These are phyloP conservation scores for Mythimna pallens DNA, from an alignment of 2,888 invertebrate genomes.

Conservation along the genomic window DNA sequence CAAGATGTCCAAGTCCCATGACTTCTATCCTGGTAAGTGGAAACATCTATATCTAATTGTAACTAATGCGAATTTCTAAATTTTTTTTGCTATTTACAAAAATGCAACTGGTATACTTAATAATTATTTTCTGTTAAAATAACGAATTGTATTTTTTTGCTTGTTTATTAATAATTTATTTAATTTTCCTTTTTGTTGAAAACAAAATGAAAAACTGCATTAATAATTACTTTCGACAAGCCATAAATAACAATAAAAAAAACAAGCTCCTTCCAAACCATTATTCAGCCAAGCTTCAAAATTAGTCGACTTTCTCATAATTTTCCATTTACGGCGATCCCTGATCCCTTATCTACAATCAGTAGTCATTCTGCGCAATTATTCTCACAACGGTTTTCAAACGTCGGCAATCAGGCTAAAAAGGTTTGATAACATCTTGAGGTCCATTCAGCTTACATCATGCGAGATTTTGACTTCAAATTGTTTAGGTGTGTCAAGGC, in stretches of 20 bases:
- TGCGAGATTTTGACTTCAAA: conserved; percentile 63
- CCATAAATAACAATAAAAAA: conserved; percentile 4
- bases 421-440: conserved; percentile 62
- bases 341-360: conserved; percentile 43
- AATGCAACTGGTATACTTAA: too few species aligned
- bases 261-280: background rate
- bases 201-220: background rate
- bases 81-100: too few species aligned
- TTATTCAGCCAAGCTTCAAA: conserved; percentile 21
- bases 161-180: too few species aligned
- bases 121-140: background rate
- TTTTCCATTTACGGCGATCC: conserved; percentile 41
- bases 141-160: too few species aligned
- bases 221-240: background rate
- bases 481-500: conserved; percentile 78
- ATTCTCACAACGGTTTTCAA: conserved; percentile 44
- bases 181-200: too few species aligned
- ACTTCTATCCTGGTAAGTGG: conserved; percentile 98
- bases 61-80: background rate
- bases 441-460: conserved; percentile 65
- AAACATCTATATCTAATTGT: background rate
- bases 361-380: conserved; percentile 35
- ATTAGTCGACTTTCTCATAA: conserved; percentile 38
- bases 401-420: conserved; percentile 54
- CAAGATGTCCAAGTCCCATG: conserved; percentile 99